Evolutionary conservation across 2,888 invertebrate genomes (phyloP), one percentile per base, ranked within the genome.

Genomic region (Caenorhabditis sp.): DNA sequence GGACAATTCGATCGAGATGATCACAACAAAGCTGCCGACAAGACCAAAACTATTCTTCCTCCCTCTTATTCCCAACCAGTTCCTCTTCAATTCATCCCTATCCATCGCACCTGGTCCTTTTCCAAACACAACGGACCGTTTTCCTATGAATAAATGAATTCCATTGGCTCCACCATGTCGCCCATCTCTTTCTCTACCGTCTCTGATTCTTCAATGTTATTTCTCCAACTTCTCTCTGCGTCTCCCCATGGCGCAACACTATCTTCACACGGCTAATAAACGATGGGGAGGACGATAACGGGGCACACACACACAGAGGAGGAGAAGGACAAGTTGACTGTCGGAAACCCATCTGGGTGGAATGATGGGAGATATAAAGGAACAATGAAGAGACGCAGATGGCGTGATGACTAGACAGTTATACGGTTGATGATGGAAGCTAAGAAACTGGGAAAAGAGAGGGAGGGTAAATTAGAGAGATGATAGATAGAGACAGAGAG

Each of bases 81-180:
- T 47, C 31, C 44, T 26, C 10, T 44, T n/a, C 35, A 35, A 31
- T 12, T 0, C 12, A 8, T 31, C 19, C n/a, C 4, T 6, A 24
- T n/a, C 19, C 8, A 10, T 24, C 12, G 26, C 66, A 68, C 51
- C 68, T 68, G 68, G 38, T 68, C 68, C 68, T 38, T 68, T 54
- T 16, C 16, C 51, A 51, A 66, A 66, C 47, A 66, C 14, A 6
- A 38, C 6, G 35, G 26, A 31, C n/a, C 58, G 58, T 31, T 54
- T 19, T 16, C 58, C 61, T 19, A 26, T 19, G 66, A 68, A 68
- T 68, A 31, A 51, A 68, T 51, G 54, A 68, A 68, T 51, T 68
- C 58, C 51, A 51, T 54, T 35, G 76, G 76, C 76, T 76, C 76
- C 76, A 49, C 28, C 14, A 35, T 68, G 76, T 76, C 76, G 76